Base-by-base conservation (phyloP, 2,113 vertebrate species). In the Piprites chloris region DNA sequence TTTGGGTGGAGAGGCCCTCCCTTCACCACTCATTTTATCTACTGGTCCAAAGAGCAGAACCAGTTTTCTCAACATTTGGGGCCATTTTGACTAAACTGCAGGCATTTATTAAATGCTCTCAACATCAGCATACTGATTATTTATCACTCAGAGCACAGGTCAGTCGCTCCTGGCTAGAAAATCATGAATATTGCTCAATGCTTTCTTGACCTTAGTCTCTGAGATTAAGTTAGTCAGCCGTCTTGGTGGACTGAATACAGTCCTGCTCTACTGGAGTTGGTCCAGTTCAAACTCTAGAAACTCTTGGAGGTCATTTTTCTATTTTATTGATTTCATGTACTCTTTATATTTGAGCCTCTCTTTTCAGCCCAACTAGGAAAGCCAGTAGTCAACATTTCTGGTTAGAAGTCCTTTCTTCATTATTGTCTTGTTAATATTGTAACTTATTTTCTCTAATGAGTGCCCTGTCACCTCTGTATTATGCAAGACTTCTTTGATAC, bases 361-460 rank as follows among this genome's bases (percentile, higher is more conserved):
- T 85, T 92, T 90, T 76, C 61, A 77, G 47, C 23, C 50, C 68
- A 44, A 67, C 82, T 59, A 67, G 44, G 35, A 81, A 79, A 86
- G 27, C 22, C 41, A 82, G 37, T 30, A 84, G 41, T 44, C 75
- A 84, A n/a, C 2, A 5, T 28, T 91, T 82, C 46, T 78, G 50
- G 46, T 61, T 72, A 94, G 42, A 17, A 63, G 32, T 77, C 47
- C 33, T 87, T 89, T 77, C n/a, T 77, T 84, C 59, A 71, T 90
- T 74, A 77, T 41, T 74, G 37, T 82, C 61, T 82, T 72, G 44
- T 62, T 66, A 84, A 78, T 86, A 75, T 15, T 67, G 87, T 11
- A 44, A 15, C 50, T 86, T 82, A 66, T 55, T 90, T 96, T 89
- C 90, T 85, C 78, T 95, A 96, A 93, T 93, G 90, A 94, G 72